Percentiles rank a stretch among this genome's conserved stretches.
Evolutionary conservation across 2,888 invertebrate genomes (phyloP).

Genomic region (Imbricaverruca yamaguchii): DNA sequence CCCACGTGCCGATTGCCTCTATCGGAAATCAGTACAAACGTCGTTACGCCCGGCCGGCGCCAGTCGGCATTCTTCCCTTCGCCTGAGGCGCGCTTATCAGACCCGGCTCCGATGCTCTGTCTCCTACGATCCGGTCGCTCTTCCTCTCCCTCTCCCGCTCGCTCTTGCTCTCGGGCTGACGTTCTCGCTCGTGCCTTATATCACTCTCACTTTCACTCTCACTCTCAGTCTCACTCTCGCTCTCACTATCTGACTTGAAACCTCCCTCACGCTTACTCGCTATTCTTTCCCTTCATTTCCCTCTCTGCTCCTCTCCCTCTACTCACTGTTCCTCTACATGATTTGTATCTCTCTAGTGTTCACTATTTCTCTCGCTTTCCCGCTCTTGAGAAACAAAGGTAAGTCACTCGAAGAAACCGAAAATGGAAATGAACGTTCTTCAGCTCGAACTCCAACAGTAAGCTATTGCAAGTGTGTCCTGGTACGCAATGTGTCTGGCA

Average conservation of each 20-base stretch:
- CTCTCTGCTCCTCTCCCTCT: no score
- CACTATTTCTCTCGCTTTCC: no score
- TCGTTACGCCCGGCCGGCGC: background rate
- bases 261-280: background rate
- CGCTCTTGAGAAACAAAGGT: no score
- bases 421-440: no score
- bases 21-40: conserved; percentile 13
- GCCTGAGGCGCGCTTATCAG: background rate
- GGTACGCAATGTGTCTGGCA: no score
- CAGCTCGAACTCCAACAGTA: no score
- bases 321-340: no score
- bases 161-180: background rate
- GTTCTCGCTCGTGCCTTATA: background rate
- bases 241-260: background rate
- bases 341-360: no score
- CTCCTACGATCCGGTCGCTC: background rate
- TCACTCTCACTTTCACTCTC: background rate
- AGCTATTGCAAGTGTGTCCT: no score
- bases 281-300: no score
- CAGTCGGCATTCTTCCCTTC: background rate
- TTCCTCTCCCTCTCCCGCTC: background rate
- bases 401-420: no score
- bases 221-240: background rate
- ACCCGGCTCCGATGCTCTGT: background rate
- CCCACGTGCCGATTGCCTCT: conserved; percentile 11